Evolutionary conservation across 1,140 invertebrate species (phyloP).

Genomic region (Heliconius hermathena): DNA sequence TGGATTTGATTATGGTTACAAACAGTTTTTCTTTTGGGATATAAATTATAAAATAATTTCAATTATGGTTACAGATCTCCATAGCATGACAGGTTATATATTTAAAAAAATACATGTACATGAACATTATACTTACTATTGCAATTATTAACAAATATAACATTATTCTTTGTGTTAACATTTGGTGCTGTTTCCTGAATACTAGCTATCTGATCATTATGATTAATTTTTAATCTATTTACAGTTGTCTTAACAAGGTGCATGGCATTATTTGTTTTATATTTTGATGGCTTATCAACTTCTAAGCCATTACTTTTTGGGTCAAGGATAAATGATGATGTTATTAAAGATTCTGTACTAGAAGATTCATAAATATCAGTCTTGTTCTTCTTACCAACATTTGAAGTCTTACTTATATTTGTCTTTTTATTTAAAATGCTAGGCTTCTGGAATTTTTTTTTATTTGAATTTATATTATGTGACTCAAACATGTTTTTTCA

Average conservation of each 20-base stretch:
- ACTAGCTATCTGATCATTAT: constrained; percentile 21
- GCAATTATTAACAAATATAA: constrained; percentile 19
- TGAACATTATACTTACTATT: not conserved
- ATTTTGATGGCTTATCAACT: constrained; percentile 34
- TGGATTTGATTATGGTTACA: too few species aligned
- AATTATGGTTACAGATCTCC: too few species aligned
- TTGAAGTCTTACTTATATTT: constrained; percentile 33
- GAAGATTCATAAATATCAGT: constrained; percentile 46
- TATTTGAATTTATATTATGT: constrained; percentile 58
- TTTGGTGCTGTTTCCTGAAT: constrained; percentile 19
- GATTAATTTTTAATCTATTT: constrained; percentile 24
- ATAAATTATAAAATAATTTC: too few species aligned
- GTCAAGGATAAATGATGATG: constrained; percentile 30
- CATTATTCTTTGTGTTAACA: constrained; percentile 23
- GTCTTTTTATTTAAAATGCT: constrained; percentile 67
- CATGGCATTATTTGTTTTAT: constrained; percentile 20
- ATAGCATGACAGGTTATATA: too few species aligned
- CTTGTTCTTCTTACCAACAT: constrained; percentile 17
- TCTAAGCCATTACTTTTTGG: constrained; percentile 35
- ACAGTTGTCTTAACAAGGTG: constrained; percentile 13
- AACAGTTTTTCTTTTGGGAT: too few species aligned
- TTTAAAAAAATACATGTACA: too few species aligned
- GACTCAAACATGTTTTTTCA: constrained; percentile 64
- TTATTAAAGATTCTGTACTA: constrained; percentile 44
- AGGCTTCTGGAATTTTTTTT: constrained; percentile 68